Conservation (phyloP, 2,888 invertebrate species). For the Cantharis nigra region DNA sequence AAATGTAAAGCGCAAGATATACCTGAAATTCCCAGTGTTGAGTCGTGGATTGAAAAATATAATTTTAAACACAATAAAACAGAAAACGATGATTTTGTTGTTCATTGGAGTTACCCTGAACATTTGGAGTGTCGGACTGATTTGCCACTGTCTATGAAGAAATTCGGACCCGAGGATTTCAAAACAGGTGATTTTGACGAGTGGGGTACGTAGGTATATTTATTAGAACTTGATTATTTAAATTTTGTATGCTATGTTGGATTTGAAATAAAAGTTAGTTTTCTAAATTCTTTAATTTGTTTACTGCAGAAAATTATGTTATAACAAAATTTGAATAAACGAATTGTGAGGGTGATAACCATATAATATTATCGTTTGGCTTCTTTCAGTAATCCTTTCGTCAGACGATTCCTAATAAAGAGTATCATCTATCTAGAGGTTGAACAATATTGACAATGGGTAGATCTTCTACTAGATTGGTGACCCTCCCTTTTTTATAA, state of each 20-base stretch:
- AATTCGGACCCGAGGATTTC: conserved; percentile 61
- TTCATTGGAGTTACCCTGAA: conserved; percentile 63
- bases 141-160: conserved; percentile 66
- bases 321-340: neutral
- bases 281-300: neutral
- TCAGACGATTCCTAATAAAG: too few species aligned
- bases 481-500: too few species aligned
- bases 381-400: too few species aligned
- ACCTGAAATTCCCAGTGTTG: conserved; percentile 47
- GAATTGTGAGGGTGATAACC: too few species aligned
- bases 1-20: conserved; percentile 39
- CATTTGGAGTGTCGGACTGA: conserved; percentile 57
- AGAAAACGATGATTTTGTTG: conserved; percentile 54
- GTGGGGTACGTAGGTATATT: conserved; percentile 58
- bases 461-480: too few species aligned
- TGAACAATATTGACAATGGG: too few species aligned
- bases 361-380: too few species aligned
- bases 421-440: too few species aligned
- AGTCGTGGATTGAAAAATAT: conserved; percentile 54
- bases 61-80: conserved; percentile 46
- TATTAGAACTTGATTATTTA: neutral
- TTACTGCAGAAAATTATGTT: neutral
- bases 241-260: neutral
- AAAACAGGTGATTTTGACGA: conserved; percentile 56
- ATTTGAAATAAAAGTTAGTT: neutral